phyloP scores from a whole-genome alignment of 2,797 vertebrate species.

The Mareca penelope region DNA sequence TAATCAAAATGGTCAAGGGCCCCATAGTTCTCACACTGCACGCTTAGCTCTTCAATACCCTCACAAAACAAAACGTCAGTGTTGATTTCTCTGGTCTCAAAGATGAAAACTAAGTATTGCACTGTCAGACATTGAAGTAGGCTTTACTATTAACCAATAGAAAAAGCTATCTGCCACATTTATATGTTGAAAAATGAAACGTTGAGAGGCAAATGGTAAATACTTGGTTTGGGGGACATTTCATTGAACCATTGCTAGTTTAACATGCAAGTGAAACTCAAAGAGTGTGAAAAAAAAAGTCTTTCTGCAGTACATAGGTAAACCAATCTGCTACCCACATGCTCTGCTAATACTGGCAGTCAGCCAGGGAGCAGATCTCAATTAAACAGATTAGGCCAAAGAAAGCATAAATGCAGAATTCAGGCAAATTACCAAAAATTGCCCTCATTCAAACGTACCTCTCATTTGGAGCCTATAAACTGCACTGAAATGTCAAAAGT shows the following conservation, averaged over 20 bases:
- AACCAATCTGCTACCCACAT: slow-evolving; percentile 66
- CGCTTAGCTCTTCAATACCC: neutral
- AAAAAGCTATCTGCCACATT: neutral
- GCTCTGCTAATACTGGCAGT: slow-evolving; percentile 68
- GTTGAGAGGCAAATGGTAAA: neutral
- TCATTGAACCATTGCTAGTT: neutral
- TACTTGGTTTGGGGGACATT: neutral
- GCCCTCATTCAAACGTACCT: slow-evolving; percentile 47
- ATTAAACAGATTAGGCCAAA: slow-evolving; percentile 82
- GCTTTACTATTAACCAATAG: neutral
- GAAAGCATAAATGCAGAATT: slow-evolving; percentile 77
- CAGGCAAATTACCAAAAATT: slow-evolving; percentile 77
- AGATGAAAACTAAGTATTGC: neutral
- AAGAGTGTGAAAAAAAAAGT: neutral
- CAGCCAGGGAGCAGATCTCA: slow-evolving; percentile 74
- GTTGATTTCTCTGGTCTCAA: neutral
- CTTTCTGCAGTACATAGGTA: slow-evolving; percentile 27
- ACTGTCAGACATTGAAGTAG: neutral
- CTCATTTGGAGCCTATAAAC: slow-evolving; percentile 68
- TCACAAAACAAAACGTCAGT: neutral
- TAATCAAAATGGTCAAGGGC: neutral
- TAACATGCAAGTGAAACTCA: neutral
- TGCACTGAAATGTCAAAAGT: slow-evolving; percentile 73
- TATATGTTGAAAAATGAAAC: neutral
- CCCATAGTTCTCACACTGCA: neutral